phyloP scores from a whole-genome alignment of 2,113 vertebrate species.

The Thamnaconus septentrionalis region DNA sequence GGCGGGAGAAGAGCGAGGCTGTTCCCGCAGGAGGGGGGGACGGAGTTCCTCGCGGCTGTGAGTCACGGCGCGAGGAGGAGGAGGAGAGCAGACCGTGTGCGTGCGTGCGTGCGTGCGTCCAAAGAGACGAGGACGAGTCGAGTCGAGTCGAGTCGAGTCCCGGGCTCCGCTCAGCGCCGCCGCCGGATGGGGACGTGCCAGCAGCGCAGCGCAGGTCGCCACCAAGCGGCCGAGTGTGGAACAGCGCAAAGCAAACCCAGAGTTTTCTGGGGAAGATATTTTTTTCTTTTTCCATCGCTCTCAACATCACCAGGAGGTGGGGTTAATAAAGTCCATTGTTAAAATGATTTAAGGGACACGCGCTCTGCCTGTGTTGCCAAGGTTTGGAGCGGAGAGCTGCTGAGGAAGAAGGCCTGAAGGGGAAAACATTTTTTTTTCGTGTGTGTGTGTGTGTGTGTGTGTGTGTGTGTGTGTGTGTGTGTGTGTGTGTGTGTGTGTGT shows the following conservation, averaged over 20 bases:
- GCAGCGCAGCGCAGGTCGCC: constrained; percentile 68
- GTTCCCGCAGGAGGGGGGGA: background rate
- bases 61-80: constrained; percentile 47
- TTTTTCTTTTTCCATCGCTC: constrained; percentile 19
- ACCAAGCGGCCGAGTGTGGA: constrained; percentile 66
- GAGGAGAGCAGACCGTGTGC: constrained; percentile 56
- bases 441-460: constrained; percentile 9
- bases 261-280: constrained; percentile 5
- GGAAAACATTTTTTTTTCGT: background rate
- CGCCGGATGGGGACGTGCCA: constrained; percentile 13
- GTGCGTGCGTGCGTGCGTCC: constrained; percentile 31
- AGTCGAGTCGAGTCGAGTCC: constrained; percentile 58
- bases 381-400: constrained; percentile 12
- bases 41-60: constrained; percentile 20
- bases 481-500: too few relatives aligned
- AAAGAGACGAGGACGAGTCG: too few relatives aligned
- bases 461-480: too few relatives aligned
- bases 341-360: constrained; percentile 39
- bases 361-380: constrained; percentile 21
- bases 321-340: constrained; percentile 44
- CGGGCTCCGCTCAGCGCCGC: constrained; percentile 59
- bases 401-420: constrained; percentile 14
- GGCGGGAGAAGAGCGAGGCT: constrained; percentile 38
- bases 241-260: constrained; percentile 38
- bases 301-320: constrained; percentile 29